A percentile compares a stretch with the other conserved stretches of the same genome.
phyloP scores from a whole-genome alignment of 2,888 invertebrate species.

The Chymomyza procnemis region DNA sequence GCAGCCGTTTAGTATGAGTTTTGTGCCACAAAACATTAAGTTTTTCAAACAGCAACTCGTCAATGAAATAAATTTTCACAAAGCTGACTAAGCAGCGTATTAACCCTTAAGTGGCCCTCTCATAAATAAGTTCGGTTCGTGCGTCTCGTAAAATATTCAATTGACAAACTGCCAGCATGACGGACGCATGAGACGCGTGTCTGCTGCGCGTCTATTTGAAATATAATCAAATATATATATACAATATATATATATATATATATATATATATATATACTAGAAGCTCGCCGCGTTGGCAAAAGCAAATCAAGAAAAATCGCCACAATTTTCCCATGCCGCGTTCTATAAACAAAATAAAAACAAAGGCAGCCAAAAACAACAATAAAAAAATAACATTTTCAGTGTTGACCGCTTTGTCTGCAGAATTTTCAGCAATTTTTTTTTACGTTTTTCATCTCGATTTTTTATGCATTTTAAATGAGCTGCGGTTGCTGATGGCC shows the following conservation, averaged over 20 bases:
- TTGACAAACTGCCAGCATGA: neutral
- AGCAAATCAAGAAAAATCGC: neutral
- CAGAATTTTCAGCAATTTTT: neutral
- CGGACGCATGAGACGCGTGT: neutral
- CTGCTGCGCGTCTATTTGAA: neutral
- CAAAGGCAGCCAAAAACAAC: neutral
- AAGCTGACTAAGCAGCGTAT: conserved; percentile 8
- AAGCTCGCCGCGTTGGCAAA: neutral
- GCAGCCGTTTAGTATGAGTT: neutral
- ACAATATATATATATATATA: too few species aligned
- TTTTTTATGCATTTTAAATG: conserved; percentile 18
- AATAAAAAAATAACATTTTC: neutral
- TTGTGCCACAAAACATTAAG: neutral
- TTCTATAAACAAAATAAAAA: neutral
- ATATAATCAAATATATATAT: neutral
- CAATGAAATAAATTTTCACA: neutral
- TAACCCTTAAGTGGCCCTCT: conserved; percentile 11
- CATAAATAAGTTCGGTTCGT: neutral
- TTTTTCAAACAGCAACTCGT: neutral
- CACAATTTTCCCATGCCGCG: neutral
- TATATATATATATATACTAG: too few species aligned
- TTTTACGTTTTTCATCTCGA: neutral
- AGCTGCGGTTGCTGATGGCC: conserved; percentile 5
- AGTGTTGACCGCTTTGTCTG: neutral
- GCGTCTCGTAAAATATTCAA: neutral